Evolutionary conservation across 1,140 invertebrate species (phyloP).

Genomic region (Tetranychus cinnabarinus): DNA sequence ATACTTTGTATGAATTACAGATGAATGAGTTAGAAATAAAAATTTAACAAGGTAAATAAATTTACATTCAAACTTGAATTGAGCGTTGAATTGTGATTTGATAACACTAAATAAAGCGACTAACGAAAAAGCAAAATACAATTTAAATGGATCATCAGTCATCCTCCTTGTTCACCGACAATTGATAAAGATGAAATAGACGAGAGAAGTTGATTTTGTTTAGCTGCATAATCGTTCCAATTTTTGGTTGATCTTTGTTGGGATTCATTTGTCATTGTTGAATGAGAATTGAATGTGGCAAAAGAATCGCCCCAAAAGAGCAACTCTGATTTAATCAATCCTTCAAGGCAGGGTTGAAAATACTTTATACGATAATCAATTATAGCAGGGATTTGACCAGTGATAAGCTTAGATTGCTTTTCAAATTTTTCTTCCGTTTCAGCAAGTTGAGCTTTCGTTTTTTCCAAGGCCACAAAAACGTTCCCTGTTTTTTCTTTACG

Average conservation of each 20-base stretch:
- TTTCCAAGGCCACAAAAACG: constrained; percentile 3
- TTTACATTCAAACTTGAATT: too few relatives aligned
- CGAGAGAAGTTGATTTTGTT: not conserved
- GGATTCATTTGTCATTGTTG: not conserved
- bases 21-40: too few relatives aligned
- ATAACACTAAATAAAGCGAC: too few relatives aligned
- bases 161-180: not conserved
- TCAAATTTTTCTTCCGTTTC: not conserved
- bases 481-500: constrained; percentile 4
- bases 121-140: too few relatives aligned
- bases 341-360: constrained; percentile 7
- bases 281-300: not conserved
- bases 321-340: constrained; percentile 3
- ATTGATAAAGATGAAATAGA: not conserved
- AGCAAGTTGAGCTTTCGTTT: not conserved
- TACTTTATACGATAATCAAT: constrained; percentile 4
- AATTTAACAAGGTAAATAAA: too few relatives aligned
- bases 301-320: constrained; percentile 1
- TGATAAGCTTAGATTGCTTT: not conserved
- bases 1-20: too few relatives aligned
- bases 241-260: not conserved
- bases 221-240: not conserved
- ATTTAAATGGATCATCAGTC: not conserved
- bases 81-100: too few relatives aligned
- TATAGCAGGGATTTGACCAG: constrained; percentile 2